Conservation (phyloP, 2,113 vertebrate genomes). For the Upupa epops region DNA sequence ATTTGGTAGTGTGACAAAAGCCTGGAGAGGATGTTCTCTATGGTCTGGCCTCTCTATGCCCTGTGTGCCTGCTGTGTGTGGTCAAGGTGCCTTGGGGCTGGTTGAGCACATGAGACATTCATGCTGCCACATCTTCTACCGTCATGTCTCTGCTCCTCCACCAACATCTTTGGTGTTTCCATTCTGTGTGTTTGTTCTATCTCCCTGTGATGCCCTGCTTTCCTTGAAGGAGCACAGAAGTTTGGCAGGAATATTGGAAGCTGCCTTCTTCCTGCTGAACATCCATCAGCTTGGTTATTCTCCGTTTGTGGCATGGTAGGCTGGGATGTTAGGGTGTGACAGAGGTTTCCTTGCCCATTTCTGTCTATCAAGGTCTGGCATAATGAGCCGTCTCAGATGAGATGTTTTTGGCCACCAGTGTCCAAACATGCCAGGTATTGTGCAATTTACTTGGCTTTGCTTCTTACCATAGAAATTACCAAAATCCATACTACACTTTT, state of each 20-base stretch:
- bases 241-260: neutral
- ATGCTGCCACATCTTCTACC: neutral
- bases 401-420: slow-evolving; percentile 20
- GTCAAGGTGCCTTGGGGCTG: neutral
- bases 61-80: neutral
- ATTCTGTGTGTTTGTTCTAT: neutral
- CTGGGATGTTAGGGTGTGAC: neutral
- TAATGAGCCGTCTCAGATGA: neutral
- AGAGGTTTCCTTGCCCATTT: neutral
- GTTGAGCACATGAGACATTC: neutral
- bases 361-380: neutral
- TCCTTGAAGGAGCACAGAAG: neutral
- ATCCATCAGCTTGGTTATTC: neutral
- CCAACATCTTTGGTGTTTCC: neutral
- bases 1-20: neutral
- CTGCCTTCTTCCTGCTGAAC: neutral
- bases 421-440: slow-evolving; percentile 10
- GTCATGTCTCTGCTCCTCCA: neutral
- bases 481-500: slow-evolving; percentile 8
- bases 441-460: slow-evolving; percentile 46
- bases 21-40: neutral
- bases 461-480: slow-evolving; percentile 50
- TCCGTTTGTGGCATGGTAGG: neutral
- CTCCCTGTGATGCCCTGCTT: neutral
- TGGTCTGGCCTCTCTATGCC: neutral